phyloP scores from a whole-genome alignment of 2,797 vertebrate species.

The Sebastes wilsoni region DNA sequence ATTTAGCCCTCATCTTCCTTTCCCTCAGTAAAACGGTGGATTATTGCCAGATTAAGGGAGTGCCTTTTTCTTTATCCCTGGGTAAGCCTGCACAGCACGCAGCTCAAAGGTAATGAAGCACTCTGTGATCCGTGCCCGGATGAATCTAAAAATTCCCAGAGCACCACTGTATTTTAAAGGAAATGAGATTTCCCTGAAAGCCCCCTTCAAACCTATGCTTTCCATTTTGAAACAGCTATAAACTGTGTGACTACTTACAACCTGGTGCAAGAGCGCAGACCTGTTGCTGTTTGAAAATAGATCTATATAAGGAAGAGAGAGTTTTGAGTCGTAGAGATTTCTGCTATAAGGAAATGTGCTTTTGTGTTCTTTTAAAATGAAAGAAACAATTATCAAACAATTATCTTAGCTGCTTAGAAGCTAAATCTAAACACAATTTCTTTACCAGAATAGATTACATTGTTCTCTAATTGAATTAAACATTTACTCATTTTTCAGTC shows the following conservation, averaged over 20 bases:
- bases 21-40: constrained; percentile 81
- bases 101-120: constrained; percentile 82
- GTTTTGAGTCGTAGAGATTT: neutral
- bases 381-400: neutral
- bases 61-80: constrained; percentile 83
- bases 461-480: neutral
- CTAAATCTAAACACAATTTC: neutral
- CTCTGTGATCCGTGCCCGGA: constrained; percentile 75
- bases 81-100: constrained; percentile 79
- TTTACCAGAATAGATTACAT: neutral
- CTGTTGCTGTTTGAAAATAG: constrained; percentile 20
- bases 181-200: constrained; percentile 69
- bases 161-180: constrained; percentile 69
- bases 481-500: neutral
- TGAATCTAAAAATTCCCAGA: constrained; percentile 74
- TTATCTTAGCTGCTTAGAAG: neutral
- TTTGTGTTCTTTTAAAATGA: neutral
- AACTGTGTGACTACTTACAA: constrained; percentile 4
- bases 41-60: constrained; percentile 86
- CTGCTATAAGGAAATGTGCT: neutral
- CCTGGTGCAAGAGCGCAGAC: constrained; percentile 26
- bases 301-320: neutral
- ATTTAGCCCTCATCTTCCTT: constrained; percentile 75
- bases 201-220: constrained; percentile 50
- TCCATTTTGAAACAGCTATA: constrained; percentile 46